Evolutionary conservation across 2,888 invertebrate species (phyloP), one percentile per base, ranked within the genome.

Genomic region (Parasteatoda lunata): DNA sequence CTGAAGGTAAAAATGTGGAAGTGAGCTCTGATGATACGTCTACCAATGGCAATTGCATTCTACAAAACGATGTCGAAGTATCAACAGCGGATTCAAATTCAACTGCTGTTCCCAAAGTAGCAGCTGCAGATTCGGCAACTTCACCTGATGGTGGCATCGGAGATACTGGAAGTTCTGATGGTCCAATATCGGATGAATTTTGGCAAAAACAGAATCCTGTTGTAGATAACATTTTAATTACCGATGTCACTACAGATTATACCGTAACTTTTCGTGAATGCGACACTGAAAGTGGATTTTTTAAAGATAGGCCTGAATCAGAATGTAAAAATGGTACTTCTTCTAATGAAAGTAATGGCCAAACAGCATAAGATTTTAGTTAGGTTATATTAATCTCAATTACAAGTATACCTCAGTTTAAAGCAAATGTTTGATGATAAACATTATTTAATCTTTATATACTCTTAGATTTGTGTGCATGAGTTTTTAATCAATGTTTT

Each of bases 191-290:
- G 8, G 89, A 90, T 7, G 95, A 96, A 87, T 96, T 96, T 93
- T 97, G 97, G 97, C 93, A 96, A 91, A 89, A 89, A 80, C 90
- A 90, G 78, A 90, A 89, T 88, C 89, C 89, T 48, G 76, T 90
- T 48, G 89, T 97, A 11, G 97, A 97, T 92, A 96, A 97, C 92
- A 97, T 98, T 90, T 97, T 97, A 92, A 98, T 98, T 91, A 98
- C 98, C 4, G 98, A 98, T 93, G 98, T 98, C 52, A 98, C 98
- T 0, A 97, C 97, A 73, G 97, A 98, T 93, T 96, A 97, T 92
- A 98, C 98, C 49, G 97, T 98, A 77, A 98, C 98, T 89, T 97
- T 98, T 92, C 94, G 98, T 90, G 98, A 98, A 93, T 98, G 98
- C 92, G 96, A 97, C 93, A 97, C 97, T 78, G 97, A 97, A 91